These are phyloP conservation scores for Gymnopithys bicolor DNA, from an alignment of 2,797 vertebrate genomes.

Conservation along the genomic window DNA sequence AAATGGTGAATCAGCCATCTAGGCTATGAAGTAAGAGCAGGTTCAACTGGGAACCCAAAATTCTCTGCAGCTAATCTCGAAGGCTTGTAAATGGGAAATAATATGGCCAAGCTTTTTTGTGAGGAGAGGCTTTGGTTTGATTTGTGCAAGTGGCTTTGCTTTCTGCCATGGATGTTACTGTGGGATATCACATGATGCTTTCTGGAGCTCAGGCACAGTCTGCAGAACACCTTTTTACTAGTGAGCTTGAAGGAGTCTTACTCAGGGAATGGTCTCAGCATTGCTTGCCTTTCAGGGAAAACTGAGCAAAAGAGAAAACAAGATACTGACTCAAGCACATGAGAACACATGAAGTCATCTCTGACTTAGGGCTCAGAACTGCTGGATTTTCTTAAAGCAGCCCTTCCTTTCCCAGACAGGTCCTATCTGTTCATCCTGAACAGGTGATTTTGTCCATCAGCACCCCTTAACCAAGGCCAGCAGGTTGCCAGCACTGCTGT, in stretches of 20 bases:
- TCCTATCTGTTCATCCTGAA: background rate
- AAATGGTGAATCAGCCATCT: background rate
- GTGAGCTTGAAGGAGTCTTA: background rate
- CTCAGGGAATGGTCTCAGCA: background rate
- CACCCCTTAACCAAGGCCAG: background rate
- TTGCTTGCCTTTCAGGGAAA: background rate
- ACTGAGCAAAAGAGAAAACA: background rate
- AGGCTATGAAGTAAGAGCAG: background rate
- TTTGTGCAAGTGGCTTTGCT: background rate
- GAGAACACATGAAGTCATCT: background rate
- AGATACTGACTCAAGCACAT: background rate
- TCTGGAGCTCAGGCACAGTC: background rate
- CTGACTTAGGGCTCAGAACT: background rate
- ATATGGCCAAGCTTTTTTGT: background rate
- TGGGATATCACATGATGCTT: background rate
- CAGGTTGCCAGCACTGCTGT: background rate
- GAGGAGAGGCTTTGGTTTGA: background rate
- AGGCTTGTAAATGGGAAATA: background rate
- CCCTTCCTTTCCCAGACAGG: background rate
- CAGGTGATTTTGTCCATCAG: background rate
- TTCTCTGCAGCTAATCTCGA: background rate
- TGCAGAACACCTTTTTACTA: background rate
- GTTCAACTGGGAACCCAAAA: background rate
- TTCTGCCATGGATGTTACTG: background rate
- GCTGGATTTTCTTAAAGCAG: background rate